Conservation (phyloP, 2,113 vertebrate genomes). For the Haplochromis vanheusdeni region DNA sequence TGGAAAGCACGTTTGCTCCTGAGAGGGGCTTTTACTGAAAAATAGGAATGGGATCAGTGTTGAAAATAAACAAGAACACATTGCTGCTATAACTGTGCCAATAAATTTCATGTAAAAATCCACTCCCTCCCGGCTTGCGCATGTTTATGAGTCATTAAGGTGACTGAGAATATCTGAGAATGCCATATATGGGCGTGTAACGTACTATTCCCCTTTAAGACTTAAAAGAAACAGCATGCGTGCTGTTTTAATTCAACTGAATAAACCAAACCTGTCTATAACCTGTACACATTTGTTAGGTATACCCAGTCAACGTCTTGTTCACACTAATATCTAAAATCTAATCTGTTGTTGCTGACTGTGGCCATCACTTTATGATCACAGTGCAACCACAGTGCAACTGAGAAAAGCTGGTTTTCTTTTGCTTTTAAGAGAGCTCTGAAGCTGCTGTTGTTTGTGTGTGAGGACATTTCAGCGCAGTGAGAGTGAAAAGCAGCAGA, state of each 20-base stretch:
- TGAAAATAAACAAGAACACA: slow-evolving; percentile 45
- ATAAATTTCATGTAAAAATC: slow-evolving; percentile 47
- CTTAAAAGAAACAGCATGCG: neutral
- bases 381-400: neutral
- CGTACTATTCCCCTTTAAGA: neutral
- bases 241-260: neutral
- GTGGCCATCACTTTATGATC: neutral
- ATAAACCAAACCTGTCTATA: neutral
- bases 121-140: neutral
- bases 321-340: neutral
- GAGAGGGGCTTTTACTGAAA: neutral
- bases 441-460: neutral
- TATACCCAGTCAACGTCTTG: neutral
- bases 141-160: neutral
- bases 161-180: neutral
- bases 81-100: slow-evolving; percentile 66
- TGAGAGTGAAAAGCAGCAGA: neutral
- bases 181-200: neutral
- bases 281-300: neutral
- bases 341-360: neutral
- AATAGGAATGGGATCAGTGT: slow-evolving; percentile 2
- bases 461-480: neutral
- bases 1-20: neutral
- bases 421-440: neutral
- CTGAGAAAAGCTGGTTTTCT: neutral